Evolutionary conservation across 2,113 vertebrate genomes (phyloP), one percentile per base, ranked within the genome.

Genomic region (Upupa epops): DNA sequence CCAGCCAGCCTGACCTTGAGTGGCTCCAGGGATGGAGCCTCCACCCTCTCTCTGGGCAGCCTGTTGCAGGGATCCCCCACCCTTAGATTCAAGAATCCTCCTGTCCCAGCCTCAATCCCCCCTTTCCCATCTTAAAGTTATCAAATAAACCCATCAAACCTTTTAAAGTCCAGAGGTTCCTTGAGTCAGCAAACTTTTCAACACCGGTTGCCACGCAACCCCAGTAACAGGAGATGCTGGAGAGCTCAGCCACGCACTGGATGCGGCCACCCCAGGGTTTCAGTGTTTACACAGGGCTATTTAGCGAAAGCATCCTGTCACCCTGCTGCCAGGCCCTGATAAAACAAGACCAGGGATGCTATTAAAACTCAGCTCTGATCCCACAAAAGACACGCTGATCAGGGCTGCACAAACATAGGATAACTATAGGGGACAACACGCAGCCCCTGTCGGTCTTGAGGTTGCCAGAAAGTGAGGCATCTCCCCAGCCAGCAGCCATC

Each of bases 131-230:
- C 25, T 25, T 20, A 37, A 61, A 46, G 36, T 3, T 58, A 82
- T 83, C 89, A 90, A 79, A 92, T 72, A 89, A 96, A 84, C 24
- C 77, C 29, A 1, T 17, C 28, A 60, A 56, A n/a, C 81, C 88
- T 78, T 81, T 63, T 31, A 37, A 91, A 87, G 71, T 18, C 45
- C 40, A 42, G 84, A 51, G 77, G 82, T 54, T 49, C 74, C 93
- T 70, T 9, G 91, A 95, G 73, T 76, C 81, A 75, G 94, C 78
- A 84, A 91, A 72, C 61, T 71, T 79, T 89, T 56, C 58, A 64
- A 60, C 87, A 46, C 56, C 0, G 46, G 95, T 95, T 95, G 94
- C 95, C 84, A 91, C 1, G 95, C 92, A 83, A 94, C 95, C 5
- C 45, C 69, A 54, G 85, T 66, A 85, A 75, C 82, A 60, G 77